A percentile compares a stretch with the other conserved stretches of the same genome.
Conservation (phyloP, 2,888 invertebrate species). For the Luffia ferchaultella region DNA sequence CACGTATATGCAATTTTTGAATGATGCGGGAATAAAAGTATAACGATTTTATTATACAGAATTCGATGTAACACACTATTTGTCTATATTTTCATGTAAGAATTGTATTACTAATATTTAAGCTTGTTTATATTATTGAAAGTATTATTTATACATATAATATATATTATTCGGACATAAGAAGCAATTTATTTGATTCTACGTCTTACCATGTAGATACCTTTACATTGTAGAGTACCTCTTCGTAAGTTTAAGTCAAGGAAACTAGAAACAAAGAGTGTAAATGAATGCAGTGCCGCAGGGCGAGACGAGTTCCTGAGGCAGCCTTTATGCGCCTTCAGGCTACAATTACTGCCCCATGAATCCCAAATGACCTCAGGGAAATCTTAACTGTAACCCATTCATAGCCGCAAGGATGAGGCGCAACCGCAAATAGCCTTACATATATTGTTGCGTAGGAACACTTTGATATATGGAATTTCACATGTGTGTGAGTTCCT, state of each 20-base stretch:
- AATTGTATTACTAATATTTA: too few species aligned
- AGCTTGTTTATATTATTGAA: too few species aligned
- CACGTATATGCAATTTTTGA: too few species aligned
- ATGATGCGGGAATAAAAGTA: too few species aligned
- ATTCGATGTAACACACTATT: too few species aligned
- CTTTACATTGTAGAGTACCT: too few species aligned
- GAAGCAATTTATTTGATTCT: too few species aligned
- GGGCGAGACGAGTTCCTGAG: constrained; percentile 43
- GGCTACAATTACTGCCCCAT: constrained; percentile 62
- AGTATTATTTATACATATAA: too few species aligned
- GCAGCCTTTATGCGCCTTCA: constrained; percentile 60
- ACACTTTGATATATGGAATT: not conserved
- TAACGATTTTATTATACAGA: too few species aligned
- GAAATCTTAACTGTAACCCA: constrained; percentile 65
- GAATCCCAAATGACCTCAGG: constrained; percentile 66
- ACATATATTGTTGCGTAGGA: not conserved
- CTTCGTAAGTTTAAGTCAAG: not conserved
- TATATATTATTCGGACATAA: too few species aligned
- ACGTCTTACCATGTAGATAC: too few species aligned
- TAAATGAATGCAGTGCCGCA: constrained; percentile 4
- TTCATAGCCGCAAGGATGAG: constrained; percentile 28
- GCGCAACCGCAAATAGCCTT: not conserved
- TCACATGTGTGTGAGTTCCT: not conserved
- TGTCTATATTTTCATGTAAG: too few species aligned
- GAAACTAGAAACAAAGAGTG: not conserved